These are phyloP conservation scores for Notarius quadriscutis DNA, from an alignment of 2,113 vertebrate species.

Conservation along the genomic window DNA sequence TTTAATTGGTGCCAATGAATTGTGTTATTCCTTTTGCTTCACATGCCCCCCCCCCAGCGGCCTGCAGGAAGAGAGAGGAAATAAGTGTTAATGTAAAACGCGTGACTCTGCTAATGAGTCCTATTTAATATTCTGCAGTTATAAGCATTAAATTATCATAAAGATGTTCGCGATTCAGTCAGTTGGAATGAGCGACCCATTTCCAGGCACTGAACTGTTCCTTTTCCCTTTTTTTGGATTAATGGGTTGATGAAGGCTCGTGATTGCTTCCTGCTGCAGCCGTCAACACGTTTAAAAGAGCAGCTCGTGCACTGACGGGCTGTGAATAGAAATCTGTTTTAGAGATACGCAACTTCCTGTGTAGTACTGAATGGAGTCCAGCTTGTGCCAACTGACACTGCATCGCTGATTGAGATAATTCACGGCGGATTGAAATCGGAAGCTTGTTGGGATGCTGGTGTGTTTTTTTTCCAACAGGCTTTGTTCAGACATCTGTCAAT, in stretches of 20 bases:
- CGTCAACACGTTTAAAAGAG: slow-evolving; percentile 67
- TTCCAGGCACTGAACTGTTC: slow-evolving; percentile 70
- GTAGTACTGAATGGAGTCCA: slow-evolving; percentile 51
- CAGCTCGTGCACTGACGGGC: slow-evolving; percentile 58
- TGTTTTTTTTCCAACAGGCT: slow-evolving; percentile 58
- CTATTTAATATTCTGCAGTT: slow-evolving; percentile 68
- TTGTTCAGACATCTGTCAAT: slow-evolving; percentile 72
- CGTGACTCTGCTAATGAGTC: slow-evolving; percentile 76
- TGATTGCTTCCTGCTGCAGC: slow-evolving; percentile 72
- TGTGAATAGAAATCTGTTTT: slow-evolving; percentile 63
- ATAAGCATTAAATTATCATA: slow-evolving; percentile 77
- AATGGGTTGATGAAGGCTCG: slow-evolving; percentile 72
- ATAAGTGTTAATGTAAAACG: slow-evolving; percentile 75
- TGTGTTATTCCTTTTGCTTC: slow-evolving; percentile 59
- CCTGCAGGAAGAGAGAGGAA: slow-evolving; percentile 63
- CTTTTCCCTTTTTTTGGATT: slow-evolving; percentile 46
- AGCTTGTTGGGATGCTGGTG: slow-evolving; percentile 55
- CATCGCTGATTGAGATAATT: slow-evolving; percentile 56
- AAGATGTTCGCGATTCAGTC: slow-evolving; percentile 70
- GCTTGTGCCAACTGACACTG: slow-evolving; percentile 59
- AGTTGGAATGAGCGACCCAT: slow-evolving; percentile 72
- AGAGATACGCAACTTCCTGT: slow-evolving; percentile 59
- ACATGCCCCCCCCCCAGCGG: slow-evolving; percentile 54
- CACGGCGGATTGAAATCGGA: slow-evolving; percentile 51
- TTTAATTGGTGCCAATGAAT: slow-evolving; percentile 63